Evolutionary conservation across 2,888 invertebrate genomes (phyloP).

Genomic region (Arrhopalites spinosus): DNA sequence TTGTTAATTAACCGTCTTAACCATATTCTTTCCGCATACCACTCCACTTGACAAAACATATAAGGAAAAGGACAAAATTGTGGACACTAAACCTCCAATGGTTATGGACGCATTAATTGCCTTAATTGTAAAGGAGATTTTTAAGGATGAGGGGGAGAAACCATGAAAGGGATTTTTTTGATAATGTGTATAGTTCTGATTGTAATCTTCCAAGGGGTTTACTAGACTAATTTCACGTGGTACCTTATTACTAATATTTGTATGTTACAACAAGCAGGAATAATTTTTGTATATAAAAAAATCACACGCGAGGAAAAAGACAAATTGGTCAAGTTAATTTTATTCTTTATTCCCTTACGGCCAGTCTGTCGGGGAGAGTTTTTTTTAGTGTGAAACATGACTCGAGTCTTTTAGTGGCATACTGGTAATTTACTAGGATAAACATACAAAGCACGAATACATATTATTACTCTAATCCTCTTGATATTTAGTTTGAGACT

Average conservation of each 20-base stretch:
- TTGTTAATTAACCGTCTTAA: too few relatives aligned
- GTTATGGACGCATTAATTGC: not conserved
- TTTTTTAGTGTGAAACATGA: too few relatives aligned
- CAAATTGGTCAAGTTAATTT: constrained; percentile 40
- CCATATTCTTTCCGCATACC: too few relatives aligned
- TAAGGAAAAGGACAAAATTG: constrained; percentile 1
- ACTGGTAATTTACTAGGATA: too few relatives aligned
- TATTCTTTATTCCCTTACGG: constrained; percentile 29
- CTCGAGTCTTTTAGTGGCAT: too few relatives aligned
- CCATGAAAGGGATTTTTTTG: not conserved
- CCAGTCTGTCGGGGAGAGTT: too few relatives aligned
- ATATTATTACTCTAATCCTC: too few relatives aligned
- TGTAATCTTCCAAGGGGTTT: too few relatives aligned
- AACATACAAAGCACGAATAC: too few relatives aligned
- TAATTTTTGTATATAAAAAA: not conserved
- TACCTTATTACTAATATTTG: not conserved
- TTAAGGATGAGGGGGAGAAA: not conserved
- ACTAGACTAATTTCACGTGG: not conserved
- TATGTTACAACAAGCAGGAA: too few relatives aligned
- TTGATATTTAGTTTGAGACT: too few relatives aligned
- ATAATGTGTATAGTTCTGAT: too few relatives aligned
- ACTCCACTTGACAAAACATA: constrained; percentile 17
- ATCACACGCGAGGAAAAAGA: constrained; percentile 34
- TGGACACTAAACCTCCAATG: not conserved
- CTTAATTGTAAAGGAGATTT: not conserved